phyloP scores from a whole-genome alignment of 2,113 vertebrate genomes.

The Castor canadensis region DNA sequence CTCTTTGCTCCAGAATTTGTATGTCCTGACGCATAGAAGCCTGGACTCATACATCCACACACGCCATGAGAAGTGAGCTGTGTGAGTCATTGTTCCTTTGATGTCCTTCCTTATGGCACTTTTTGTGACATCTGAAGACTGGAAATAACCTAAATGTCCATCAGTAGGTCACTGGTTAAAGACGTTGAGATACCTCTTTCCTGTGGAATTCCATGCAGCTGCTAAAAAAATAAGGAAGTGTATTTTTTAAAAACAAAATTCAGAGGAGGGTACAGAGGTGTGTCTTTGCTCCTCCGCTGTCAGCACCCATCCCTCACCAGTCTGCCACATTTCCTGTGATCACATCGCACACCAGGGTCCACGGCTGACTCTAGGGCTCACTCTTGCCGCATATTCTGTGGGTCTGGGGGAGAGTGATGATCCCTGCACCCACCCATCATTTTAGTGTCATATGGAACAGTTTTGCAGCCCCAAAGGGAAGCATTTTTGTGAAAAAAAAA shows the following conservation, averaged over 20 bases:
- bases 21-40: neutral
- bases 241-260: neutral
- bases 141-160: neutral
- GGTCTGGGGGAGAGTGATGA: neutral
- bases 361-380: neutral
- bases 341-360: neutral
- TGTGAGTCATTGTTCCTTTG: rapidly evolving
- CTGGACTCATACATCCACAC: too few species aligned
- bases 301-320: too few species aligned
- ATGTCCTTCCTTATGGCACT: rapidly evolving
- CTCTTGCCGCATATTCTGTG: rapidly evolving
- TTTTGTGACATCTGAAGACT: neutral
- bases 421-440: rapidly evolving
- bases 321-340: rapidly evolving
- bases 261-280: neutral
- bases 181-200: neutral
- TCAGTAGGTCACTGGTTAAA: neutral
- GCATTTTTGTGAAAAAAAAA: neutral
- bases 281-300: neutral
- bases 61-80: neutral
- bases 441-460: neutral
- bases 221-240: neutral
- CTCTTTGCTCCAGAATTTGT: neutral
- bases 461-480: neutral
- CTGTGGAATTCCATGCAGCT: neutral